These are phyloP conservation scores for Castor canadensis DNA, from an alignment of 2,113 vertebrate genomes.

Conservation along the genomic window DNA sequence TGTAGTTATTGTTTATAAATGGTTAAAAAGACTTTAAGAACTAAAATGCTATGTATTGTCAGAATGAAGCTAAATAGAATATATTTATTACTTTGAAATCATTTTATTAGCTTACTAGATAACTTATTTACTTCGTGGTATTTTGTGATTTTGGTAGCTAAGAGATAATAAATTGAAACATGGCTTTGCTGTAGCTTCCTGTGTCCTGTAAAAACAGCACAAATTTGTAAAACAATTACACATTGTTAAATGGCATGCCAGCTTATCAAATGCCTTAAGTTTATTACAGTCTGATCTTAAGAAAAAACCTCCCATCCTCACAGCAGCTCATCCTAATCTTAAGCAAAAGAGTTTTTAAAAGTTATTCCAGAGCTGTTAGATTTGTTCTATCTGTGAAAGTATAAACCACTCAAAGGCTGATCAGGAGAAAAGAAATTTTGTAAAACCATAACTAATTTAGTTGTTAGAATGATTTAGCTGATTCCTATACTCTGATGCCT, in stretches of 20 bases:
- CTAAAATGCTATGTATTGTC: slow-evolving; percentile 33
- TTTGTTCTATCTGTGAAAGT: slow-evolving; percentile 21
- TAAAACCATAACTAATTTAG: not conserved
- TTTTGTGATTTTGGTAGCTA: slow-evolving; percentile 45
- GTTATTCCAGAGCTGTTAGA: not conserved
- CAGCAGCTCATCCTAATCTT: slow-evolving; percentile 28
- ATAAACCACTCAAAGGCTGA: not conserved
- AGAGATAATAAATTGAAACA: slow-evolving; percentile 43
- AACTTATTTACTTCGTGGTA: slow-evolving; percentile 21
- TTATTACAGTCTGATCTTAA: slow-evolving; percentile 52
- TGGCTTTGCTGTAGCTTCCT: not conserved
- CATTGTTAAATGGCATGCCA: slow-evolving; percentile 59
- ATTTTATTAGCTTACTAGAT: slow-evolving; percentile 21
- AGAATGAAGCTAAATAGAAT: slow-evolving; percentile 18
- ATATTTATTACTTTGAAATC: slow-evolving; percentile 27
- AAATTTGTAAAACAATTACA: slow-evolving; percentile 66
- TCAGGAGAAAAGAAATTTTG: slow-evolving; percentile 47
- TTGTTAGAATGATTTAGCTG: slow-evolving; percentile 30
- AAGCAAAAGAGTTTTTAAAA: slow-evolving; percentile 40
- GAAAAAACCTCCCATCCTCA: not conserved
- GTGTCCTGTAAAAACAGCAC: slow-evolving; percentile 56
- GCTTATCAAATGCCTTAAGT: slow-evolving; percentile 62
- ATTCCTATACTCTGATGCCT: not conserved
- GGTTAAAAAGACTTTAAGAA: slow-evolving; percentile 23
- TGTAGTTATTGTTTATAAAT: not conserved